Evolutionary conservation across 2,888 invertebrate species (phyloP), one percentile per base, ranked within the genome.

Genomic region (Onchidella celtica): DNA sequence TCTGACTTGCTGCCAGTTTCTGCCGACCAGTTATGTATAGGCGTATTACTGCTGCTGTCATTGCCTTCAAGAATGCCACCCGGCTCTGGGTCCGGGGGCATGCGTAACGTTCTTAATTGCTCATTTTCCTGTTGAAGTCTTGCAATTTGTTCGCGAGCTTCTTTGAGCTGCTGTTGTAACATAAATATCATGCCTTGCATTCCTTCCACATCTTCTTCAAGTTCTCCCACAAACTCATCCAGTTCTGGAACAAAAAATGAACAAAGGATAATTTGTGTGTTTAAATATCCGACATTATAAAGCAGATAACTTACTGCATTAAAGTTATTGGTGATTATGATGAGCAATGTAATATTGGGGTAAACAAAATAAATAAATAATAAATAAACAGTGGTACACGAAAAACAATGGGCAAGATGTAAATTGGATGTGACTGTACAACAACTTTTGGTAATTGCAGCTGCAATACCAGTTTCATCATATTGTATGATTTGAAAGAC

Each of bases 161-260:
- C 97, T 82, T 97, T 96, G 83, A 99, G 94, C 94, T 99, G 98
- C 93, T 97, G 97, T 92, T 99, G 98, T 83, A 99, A 95, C 94
- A 97, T 97, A 93, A 97, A 95, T 91, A 99, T 98, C 85, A 98
- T 98, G 92, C 98, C 97, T 94, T 99, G 99, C 98, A 99, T 98
- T 32, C 98, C 98, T 94, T 99, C 99, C 59, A 98, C 92, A 97
- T 99, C 98, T 93, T 98, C 98, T 91, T 99, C 99, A 85, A 99
- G 94, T 93, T 99, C 99, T 93, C 97, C 97, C 70, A 99, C 95
- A 93, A 98, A 97, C 92, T 98, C 98, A 92, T 99, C 99, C 90
- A 98, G 94, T 94, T 99, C 99, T 97, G 95, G 74, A 92, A 32
- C 32, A 17, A 68, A 34, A 24, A 21, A 24, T 11, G 24, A 24